Conservation (phyloP, 2,797 vertebrate species). For the Falco cherrug region DNA sequence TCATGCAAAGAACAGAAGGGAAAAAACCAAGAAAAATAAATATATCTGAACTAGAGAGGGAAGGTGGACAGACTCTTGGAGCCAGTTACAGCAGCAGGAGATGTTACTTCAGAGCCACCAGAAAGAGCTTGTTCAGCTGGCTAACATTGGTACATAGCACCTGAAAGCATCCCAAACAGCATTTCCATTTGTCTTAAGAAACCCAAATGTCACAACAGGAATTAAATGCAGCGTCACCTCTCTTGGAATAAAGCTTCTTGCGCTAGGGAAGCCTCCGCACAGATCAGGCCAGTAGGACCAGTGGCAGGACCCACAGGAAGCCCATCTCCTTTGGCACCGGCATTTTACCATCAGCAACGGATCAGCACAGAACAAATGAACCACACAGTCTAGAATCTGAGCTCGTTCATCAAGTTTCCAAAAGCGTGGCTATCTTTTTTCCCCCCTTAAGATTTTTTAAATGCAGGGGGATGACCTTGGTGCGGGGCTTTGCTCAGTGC, state of each 20-base stretch:
- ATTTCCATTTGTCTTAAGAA: background rate
- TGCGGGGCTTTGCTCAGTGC: background rate
- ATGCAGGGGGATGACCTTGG: background rate
- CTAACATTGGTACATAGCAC: background rate
- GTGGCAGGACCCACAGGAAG: background rate
- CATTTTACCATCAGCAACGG: accelerated
- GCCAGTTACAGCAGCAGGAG: background rate
- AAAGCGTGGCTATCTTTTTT: background rate
- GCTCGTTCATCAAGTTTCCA: background rate
- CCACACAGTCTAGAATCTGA: background rate
- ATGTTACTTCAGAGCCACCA: background rate
- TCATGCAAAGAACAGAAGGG: background rate
- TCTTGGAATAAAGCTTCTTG: background rate
- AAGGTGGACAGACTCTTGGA: background rate
- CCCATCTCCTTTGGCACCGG: background rate
- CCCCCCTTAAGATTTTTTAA: background rate
- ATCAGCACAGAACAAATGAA: accelerated
- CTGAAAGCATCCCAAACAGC: background rate
- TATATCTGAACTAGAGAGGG: background rate
- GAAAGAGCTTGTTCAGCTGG: background rate
- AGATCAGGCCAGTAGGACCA: background rate
- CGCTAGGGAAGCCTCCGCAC: background rate
- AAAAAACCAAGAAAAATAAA: background rate
- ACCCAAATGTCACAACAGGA: background rate
- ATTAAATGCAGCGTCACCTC: background rate